Conservation (phyloP, 1,140 invertebrate genomes). For the Drosophila bocki region DNA sequence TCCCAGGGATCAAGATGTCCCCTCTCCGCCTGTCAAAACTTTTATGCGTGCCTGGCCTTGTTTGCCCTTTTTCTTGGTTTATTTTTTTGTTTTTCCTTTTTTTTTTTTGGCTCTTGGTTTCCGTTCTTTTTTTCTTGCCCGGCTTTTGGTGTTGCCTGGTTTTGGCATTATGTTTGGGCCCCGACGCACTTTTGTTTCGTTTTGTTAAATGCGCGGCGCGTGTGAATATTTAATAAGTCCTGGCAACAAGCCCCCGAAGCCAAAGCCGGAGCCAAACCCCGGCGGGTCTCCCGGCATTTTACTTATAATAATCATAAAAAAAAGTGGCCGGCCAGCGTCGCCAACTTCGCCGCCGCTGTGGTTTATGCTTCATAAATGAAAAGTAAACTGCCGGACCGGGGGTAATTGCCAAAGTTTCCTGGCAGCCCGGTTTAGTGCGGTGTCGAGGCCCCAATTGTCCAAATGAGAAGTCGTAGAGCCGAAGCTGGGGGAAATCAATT, state of each 20-base stretch:
- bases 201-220: conserved; percentile 83
- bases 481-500: conserved; percentile 78
- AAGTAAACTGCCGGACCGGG: conserved; percentile 73
- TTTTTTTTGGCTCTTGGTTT: conserved; percentile 23
- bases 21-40: conserved; percentile 70
- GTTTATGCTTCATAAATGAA: conserved; percentile 72
- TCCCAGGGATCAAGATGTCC: conserved; percentile 65
- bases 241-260: conserved; percentile 39
- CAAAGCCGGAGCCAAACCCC: conserved; percentile 17
- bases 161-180: conserved; percentile 60
- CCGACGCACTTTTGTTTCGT: conserved; percentile 60
- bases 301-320: conserved; percentile 81
- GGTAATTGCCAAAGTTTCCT: conserved; percentile 80
- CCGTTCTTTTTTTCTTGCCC: conserved; percentile 6
- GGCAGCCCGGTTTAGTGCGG: conserved; percentile 66
- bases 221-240: conserved; percentile 84
- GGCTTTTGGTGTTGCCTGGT: conserved; percentile 32
- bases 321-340: conserved; percentile 70
- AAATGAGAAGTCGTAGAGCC: conserved; percentile 50
- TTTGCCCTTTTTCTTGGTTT: conserved; percentile 64
- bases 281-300: conserved; percentile 56
- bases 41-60: conserved; percentile 78
- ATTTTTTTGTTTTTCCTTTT: conserved; percentile 18
- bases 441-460: conserved; percentile 45
- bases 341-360: conserved; percentile 58